Evolutionary conservation across 2,797 vertebrate genomes (phyloP), one percentile per base, ranked within the genome.

Genomic region (Eurystomus glaucurus): DNA sequence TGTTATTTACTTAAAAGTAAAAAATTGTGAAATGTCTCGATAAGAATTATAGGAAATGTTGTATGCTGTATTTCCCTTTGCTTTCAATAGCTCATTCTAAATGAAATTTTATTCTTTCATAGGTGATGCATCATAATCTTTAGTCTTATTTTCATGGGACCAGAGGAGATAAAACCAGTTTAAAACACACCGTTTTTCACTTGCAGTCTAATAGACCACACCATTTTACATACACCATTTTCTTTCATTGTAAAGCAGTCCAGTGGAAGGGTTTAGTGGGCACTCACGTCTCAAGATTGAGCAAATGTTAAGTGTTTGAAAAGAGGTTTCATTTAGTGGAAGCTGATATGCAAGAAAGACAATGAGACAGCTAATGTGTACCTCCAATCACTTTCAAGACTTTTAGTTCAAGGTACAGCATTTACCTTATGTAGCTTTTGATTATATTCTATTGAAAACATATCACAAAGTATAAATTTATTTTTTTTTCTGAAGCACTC

Each of bases 311-410:
- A 1, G 0, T 31, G 20, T 88, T 84, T 79, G 45, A 54, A 94
- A 86, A 74, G 33, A 76, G 26, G 19, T 74, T 95, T 87, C 10
- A 33, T 39, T 81, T 94, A 92, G 58, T 57, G 46, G 94, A 95
- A 69, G 76, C 66, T 88, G 82, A 50, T 83, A 20, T 41, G 64
- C 69, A 89, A 87, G 82, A 79, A 92, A 90, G 83, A 17, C 77
- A 96, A 39, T 84, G 48, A 94, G 71, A 84, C 33, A 90, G 54
- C n/a, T 94, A 84, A 85, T 1, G 6, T 93, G 23, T 86, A 72
- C 77, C 77, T 97, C 72, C 58, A 76, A 14, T 71, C 54, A 91
- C 19, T 75, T 93, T 96, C 68, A 86, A 93, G 50, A 95, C 50
- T 81, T 95, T 41, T 91, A 94, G 18, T 94, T 95, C 90, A 45